Evolutionary conservation across 2,113 vertebrate species (phyloP).

Genomic region (Nanorana parkeri): DNA sequence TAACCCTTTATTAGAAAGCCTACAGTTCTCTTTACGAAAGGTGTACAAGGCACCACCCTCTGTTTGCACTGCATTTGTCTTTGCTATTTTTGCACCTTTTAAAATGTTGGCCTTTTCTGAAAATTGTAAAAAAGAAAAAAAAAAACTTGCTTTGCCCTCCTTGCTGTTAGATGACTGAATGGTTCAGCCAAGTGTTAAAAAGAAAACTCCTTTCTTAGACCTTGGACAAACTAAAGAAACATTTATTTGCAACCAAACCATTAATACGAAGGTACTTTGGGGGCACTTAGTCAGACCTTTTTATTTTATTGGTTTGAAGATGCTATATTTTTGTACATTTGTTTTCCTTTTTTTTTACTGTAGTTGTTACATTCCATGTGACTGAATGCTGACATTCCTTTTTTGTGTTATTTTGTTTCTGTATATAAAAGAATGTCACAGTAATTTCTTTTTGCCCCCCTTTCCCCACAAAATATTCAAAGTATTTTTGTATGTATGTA

Average conservation of each 20-base stretch:
- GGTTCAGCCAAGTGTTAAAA: background rate
- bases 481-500: constrained; percentile 85
- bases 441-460: constrained; percentile 79
- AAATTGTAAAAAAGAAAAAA: constrained; percentile 51
- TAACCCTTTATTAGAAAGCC: constrained; percentile 18
- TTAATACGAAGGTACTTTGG: constrained; percentile 72
- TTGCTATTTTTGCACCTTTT: constrained; percentile 73
- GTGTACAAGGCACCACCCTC: constrained; percentile 37
- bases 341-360: constrained; percentile 59
- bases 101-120: constrained; percentile 62
- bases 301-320: constrained; percentile 73
- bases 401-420: constrained; percentile 72
- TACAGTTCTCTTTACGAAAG: constrained; percentile 5
- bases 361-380: constrained; percentile 71
- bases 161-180: background rate
- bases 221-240: background rate
- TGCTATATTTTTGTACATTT: constrained; percentile 84
- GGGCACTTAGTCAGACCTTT: constrained; percentile 72
- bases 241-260: constrained; percentile 56
- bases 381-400: constrained; percentile 77
- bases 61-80: constrained; percentile 74
- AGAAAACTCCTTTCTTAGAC: constrained; percentile 26
- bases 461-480: constrained; percentile 71
- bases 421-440: constrained; percentile 83
- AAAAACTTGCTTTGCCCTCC: constrained; percentile 4